Conservation (phyloP, 2,113 vertebrate species). For the Pomatorhinus ruficollis region DNA sequence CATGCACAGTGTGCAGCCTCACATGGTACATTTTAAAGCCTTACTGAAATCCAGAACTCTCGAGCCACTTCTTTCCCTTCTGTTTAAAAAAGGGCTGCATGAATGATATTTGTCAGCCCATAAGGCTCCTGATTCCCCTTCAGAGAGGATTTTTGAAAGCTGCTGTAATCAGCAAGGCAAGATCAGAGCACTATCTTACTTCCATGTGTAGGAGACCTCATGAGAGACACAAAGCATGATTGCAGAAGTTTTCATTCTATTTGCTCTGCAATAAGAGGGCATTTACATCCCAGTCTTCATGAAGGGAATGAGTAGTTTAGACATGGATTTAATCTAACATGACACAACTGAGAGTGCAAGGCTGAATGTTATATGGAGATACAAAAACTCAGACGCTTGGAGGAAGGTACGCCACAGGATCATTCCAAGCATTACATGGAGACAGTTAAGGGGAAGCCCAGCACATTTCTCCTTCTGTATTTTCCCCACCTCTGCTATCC, state of each 20-base stretch:
- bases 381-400: background rate
- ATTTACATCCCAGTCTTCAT: background rate
- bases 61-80: background rate
- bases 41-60: background rate
- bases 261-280: background rate
- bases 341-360: background rate
- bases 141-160: background rate
- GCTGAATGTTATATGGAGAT: rapidly evolving
- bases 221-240: background rate
- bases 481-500: background rate
- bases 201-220: background rate
- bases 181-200: background rate
- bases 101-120: background rate
- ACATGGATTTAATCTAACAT: background rate
- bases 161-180: background rate
- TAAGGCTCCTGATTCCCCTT: background rate
- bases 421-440: background rate
- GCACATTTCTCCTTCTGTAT: background rate
- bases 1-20: background rate
- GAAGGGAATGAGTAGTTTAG: background rate
- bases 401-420: background rate
- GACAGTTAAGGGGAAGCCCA: background rate
- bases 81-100: background rate
- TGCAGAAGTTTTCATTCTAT: background rate
- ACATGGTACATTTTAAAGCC: background rate